These are phyloP conservation scores for Pipistrellus pipistrellus DNA, from an alignment of 2,797 vertebrate species.

Conservation along the genomic window DNA sequence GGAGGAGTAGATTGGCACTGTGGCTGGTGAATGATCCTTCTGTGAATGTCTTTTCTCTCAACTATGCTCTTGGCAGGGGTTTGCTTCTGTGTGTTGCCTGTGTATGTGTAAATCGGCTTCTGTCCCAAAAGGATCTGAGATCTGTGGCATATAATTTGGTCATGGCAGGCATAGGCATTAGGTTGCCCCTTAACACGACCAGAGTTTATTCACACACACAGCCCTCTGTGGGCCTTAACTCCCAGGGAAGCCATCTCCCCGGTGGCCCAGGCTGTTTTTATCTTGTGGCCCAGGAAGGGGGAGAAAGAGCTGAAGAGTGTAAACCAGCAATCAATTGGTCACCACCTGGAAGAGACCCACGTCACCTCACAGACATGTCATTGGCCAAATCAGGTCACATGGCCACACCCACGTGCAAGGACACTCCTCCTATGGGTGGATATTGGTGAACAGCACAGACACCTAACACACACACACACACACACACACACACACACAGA, in stretches of 20 bases:
- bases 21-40: background rate
- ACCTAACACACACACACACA: no score
- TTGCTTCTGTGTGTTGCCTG: background rate
- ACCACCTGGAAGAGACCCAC: background rate
- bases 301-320: background rate
- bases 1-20: background rate
- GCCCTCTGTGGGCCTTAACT: rapidly evolving
- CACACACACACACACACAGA: no score
- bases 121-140: background rate
- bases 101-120: background rate
- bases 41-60: background rate
- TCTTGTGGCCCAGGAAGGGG: background rate
- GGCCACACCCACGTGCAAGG: background rate
- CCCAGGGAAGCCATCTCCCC: background rate
- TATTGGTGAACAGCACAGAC: background rate
- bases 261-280: background rate
- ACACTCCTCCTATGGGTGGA: rapidly evolving
- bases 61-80: background rate
- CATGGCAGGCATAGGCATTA: background rate
- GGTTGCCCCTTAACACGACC: background rate
- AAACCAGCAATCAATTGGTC: background rate
- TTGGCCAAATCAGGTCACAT: background rate
- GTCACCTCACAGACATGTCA: background rate
- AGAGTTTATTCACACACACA: background rate
- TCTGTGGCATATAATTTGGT: background rate